Evolutionary conservation across 2,888 invertebrate species (phyloP), one percentile per base, ranked within the genome.

Genomic region (Cyaniris semiargus): DNA sequence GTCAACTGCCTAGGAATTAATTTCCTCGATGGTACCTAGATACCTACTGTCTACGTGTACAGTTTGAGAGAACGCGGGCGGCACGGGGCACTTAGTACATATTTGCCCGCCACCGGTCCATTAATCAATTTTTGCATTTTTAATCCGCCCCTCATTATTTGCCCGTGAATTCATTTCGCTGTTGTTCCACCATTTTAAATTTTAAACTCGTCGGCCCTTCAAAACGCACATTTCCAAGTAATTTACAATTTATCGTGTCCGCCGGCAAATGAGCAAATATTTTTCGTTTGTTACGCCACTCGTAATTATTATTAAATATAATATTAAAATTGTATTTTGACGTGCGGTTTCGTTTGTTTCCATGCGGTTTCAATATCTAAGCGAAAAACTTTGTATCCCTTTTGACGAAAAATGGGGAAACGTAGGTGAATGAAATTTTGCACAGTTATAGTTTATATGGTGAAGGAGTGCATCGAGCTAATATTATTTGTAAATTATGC

Each of bases 71-170:
- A 31, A 15, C 21, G 15, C 6, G 66, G 66, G 23, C 78, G 77
- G 77, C 80, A 86, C 85, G 10, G 78, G 77, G 77, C 80, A 86
- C 86, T 87, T 87, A 86, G 88, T 85, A 90, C 89, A 93, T 89
- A 92, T 93, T 92, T 90, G 88, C 86, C 78, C 86, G 84, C 84
- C 88, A 86, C 84, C 90, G 89, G 89, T 83, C 88, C 91, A 93
- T 94, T 93, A 93, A 93, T 94, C 91, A 93, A 92, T 92, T 93
- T 93, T 90, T 93, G 93, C 91, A 94, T 93, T 93, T 93, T 93
- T 93, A 93, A 94, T 93, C 89, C 87, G 82, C 84, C 88, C 86
- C 92, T 93, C 92, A 93, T 93, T 93, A 93, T 92, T 93, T 90
- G 91, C 86, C 88, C 80, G 90, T 86, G 89, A 90, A 92, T 89